Percentiles rank a stretch among this genome's conserved stretches.
Evolutionary conservation across 2,888 invertebrate genomes (phyloP).

Genomic region (Dryadula phaetusa): DNA sequence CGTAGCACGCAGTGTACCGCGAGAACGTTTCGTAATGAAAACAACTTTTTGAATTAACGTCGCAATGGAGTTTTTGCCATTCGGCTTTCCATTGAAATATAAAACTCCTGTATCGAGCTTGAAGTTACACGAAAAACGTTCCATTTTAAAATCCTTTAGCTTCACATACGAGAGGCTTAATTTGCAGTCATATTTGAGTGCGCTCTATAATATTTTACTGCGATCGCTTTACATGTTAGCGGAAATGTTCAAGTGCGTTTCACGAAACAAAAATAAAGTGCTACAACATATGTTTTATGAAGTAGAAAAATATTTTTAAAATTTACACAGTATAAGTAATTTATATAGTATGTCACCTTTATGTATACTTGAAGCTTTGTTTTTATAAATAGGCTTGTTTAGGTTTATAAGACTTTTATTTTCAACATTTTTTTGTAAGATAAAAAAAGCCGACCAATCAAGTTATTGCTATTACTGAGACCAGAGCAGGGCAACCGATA

Average conservation of each 20-base stretch:
- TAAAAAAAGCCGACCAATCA: background rate
- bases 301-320: no score
- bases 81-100: slow-evolving; percentile 72
- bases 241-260: slow-evolving; percentile 34
- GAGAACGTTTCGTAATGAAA: slow-evolving; percentile 75
- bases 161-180: slow-evolving; percentile 47
- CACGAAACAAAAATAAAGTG: slow-evolving; percentile 26
- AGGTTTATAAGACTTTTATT: no score
- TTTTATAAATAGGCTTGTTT: no score
- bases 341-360: no score
- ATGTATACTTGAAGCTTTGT: background rate
- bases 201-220: slow-evolving; percentile 41
- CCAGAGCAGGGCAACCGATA: slow-evolving; percentile 78
- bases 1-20: slow-evolving; percentile 61
- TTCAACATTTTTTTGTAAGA: background rate
- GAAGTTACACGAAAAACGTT: slow-evolving; percentile 57
- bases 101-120: slow-evolving; percentile 65
- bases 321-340: no score
- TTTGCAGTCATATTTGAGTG: slow-evolving; percentile 45
- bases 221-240: slow-evolving; percentile 39
- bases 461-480: slow-evolving; percentile 56
- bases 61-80: slow-evolving; percentile 70
- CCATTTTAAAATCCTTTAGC: slow-evolving; percentile 53
- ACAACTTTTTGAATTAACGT: slow-evolving; percentile 82
- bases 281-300: slow-evolving; percentile 11